Evolutionary conservation across 2,113 vertebrate genomes (phyloP), one percentile per base, ranked within the genome.

Genomic region (Dicaeum eximium): DNA sequence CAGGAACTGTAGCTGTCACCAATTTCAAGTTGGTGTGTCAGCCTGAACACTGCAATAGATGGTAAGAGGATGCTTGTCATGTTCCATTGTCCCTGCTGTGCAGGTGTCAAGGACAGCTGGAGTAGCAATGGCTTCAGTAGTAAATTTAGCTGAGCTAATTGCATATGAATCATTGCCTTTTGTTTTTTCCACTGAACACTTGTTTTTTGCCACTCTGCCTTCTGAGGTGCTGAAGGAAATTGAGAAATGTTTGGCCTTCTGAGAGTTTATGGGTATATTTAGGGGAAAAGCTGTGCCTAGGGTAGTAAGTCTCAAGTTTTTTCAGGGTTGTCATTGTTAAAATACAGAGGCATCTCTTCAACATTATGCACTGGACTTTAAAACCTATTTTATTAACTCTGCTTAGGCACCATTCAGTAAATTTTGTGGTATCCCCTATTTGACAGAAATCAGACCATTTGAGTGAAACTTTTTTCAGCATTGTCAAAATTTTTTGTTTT

Each of bases 91-190:
- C 75, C 80, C 94, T 86, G 71, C 90, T 70, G 7, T 86, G 91
- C 95, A 95, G 91, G 96, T 97, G 94, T 95, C 94, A 78, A 86
- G 91, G 88, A 92, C 95, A 97, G 94, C 95, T 97, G 95, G 82
- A 88, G 75, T 54, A 83, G 86, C 93, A 80, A 1, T 83, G 75
- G 83, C 48, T 93, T 80, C 75, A 28, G 79, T 51, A 92, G 96
- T 86, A 90, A 95, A 95, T 95, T 88, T 95, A 93, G 80, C 92
- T 66, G 64, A 66, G 94, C 89, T 95, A 95, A 97, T 93, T 97
- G 75, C 80, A 13, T 56, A 37, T 86, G 91, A 97, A 95, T 96
- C 88, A 94, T 75, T 80, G 91, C 51, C 88, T 93, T 90, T 94
- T 96, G 80, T 73, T 87, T 73, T 51, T 91, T 28, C 35, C 57